Evolutionary conservation across 2,888 invertebrate species (phyloP), one percentile per base, ranked within the genome.

Genomic region (Acanthopleura granulata): DNA sequence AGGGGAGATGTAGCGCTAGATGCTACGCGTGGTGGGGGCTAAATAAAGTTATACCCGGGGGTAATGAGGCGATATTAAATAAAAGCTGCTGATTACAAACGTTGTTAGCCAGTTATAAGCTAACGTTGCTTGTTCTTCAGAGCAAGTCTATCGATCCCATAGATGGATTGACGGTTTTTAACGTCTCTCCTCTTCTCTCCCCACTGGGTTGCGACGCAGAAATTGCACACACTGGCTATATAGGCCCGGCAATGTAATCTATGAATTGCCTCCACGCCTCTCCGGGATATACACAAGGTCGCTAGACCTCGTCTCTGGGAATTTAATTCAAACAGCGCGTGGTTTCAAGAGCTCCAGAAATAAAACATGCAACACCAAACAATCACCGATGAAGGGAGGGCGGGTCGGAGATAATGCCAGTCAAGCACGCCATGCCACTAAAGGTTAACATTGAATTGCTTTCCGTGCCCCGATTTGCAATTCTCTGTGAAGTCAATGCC

Each of bases 11-110:
- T 40, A 40, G 40, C 40, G 40, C 40, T 40, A 40, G 40, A 3
- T 40, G 4, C 40, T 40, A 40, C 40, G 4, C 40, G 40, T 40
- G 40, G 3, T 6, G 66, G 66, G 27, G 27, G 16, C 66, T 66
- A 66, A 66, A 66, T 14, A 66, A 66, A 66, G 66, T 66, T 66
- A 66, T 27, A 6, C 66, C 66, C 25, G 15, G 6, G 25, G 1
- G 22, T 66, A 66, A 66, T 66, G 29, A 66, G 66, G 29, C 29
- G 29, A 12, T 66, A 66, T 66, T 66, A 66, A 66, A 66, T 66
- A 22, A 66, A 66, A 27, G 29, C 15, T 27, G 66, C 66, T 66
- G 66, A 66, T 66, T 66, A 66, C 66, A 66, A 66, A 66, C 29
- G 66, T 27, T 25, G 29, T 66, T 66, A 66, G 22, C 66, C 66